A percentile compares a stretch with the other conserved stretches of the same genome.
phyloP scores from a whole-genome alignment of 2,888 invertebrate species.

The Teleogryllus oceanicus region DNA sequence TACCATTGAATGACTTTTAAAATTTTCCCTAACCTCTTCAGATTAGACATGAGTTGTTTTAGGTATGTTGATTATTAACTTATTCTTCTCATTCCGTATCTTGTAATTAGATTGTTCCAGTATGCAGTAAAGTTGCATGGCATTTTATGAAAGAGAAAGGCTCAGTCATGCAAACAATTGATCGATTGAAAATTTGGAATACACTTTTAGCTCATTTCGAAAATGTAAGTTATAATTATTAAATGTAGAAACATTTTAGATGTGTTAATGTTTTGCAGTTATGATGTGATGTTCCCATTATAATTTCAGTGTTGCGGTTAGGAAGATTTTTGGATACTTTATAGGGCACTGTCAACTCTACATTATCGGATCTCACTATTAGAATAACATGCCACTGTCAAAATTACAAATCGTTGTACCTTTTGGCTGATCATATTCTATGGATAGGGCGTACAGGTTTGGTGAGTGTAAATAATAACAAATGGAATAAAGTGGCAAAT shows the following conservation, averaged over 20 bases:
- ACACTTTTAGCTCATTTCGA: conserved; percentile 77
- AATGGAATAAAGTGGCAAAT: conserved; percentile 70
- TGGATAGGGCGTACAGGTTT: conserved; percentile 75
- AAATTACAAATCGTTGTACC: conserved; percentile 73
- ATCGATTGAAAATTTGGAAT: conserved; percentile 77
- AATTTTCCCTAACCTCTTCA: conserved; percentile 3
- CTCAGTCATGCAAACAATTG: conserved; percentile 63
- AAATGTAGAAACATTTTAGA: not conserved
- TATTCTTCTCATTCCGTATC: too few species aligned
- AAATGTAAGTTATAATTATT: conserved; percentile 61
- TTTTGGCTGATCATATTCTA: conserved; percentile 81
- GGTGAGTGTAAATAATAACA: conserved; percentile 61
- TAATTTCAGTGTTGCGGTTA: conserved; percentile 69
- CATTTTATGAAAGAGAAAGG: conserved; percentile 64
- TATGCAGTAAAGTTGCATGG: conserved; percentile 80
- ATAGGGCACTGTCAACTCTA: conserved; percentile 68
- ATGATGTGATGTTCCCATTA: too few species aligned
- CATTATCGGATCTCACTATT: conserved; percentile 67
- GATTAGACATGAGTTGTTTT: not conserved
- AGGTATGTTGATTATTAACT: too few species aligned
- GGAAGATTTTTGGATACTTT: conserved; percentile 81
- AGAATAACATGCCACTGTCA: conserved; percentile 68
- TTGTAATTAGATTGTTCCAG: conserved; percentile 66
- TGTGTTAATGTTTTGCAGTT: conserved; percentile 31
- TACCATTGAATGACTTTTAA: too few species aligned